Evolutionary conservation across 2,113 vertebrate species (phyloP).

Genomic region (Notiomystis cincta): DNA sequence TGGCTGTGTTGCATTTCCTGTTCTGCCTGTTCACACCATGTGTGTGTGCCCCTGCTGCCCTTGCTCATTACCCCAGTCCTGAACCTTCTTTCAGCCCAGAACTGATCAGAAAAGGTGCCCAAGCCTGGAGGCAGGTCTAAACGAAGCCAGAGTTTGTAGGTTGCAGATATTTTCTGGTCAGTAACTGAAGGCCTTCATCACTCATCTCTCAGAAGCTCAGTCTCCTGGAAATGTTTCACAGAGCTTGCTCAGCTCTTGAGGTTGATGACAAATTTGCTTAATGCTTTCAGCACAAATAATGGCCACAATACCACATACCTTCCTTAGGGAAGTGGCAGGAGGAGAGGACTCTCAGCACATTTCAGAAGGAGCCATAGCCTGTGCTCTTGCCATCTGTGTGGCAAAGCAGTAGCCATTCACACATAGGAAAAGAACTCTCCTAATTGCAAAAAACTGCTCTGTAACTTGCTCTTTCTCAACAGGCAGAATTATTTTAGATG

Average conservation of each 20-base stretch:
- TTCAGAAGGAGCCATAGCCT: not conserved
- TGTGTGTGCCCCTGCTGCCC: not conserved
- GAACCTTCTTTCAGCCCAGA: not conserved
- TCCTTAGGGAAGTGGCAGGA: not conserved
- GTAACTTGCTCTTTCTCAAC: not conserved
- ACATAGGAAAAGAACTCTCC: not conserved
- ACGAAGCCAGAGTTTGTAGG: not conserved
- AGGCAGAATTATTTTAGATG: not conserved
- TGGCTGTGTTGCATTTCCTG: not conserved
- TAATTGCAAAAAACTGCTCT: not conserved
- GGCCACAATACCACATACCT: not conserved
- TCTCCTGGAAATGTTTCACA: accelerated
- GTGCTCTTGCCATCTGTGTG: not conserved
- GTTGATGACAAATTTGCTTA: not conserved
- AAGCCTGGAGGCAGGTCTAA: not conserved
- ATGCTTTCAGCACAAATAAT: not conserved
- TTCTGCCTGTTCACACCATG: not conserved
- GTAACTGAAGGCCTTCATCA: not conserved
- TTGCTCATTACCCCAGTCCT: not conserved
- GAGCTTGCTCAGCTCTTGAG: not conserved
- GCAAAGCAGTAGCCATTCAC: not conserved
- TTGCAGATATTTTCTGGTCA: not conserved
- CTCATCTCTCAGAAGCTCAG: not conserved
- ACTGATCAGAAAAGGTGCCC: not conserved
- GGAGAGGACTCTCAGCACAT: not conserved